These are phyloP conservation scores for Muntiacus reevesi DNA, from an alignment of 2,113 vertebrate genomes.

Conservation along the genomic window DNA sequence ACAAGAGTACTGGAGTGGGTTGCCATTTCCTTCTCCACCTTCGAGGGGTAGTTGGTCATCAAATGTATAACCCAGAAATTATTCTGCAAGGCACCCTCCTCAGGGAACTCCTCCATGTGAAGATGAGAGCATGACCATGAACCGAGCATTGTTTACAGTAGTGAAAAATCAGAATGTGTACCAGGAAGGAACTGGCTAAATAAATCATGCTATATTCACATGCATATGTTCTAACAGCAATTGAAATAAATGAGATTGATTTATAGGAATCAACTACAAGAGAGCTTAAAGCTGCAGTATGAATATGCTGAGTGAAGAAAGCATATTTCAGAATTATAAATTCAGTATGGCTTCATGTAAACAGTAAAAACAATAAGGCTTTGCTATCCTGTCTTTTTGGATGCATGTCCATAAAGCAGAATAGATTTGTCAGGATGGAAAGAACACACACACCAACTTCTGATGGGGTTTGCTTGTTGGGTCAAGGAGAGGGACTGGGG, in stretches of 20 bases:
- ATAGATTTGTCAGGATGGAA: neutral
- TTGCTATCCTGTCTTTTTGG: neutral
- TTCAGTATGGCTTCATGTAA: neutral
- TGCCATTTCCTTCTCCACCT: neutral
- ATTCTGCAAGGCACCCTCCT: neutral
- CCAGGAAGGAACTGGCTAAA: neutral
- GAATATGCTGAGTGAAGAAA: neutral
- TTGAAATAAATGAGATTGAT: neutral
- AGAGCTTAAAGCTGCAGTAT: neutral
- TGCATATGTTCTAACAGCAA: neutral
- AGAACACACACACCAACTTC: neutral
- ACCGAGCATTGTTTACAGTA: neutral
- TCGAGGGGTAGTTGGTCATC: neutral
- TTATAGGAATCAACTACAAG: neutral
- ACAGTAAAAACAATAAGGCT: neutral
- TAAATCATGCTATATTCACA: neutral
- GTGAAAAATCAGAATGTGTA: neutral
- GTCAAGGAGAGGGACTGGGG: too few relatives aligned
- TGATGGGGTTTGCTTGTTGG: neutral
- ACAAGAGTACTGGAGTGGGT: neutral
- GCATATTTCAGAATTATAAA: neutral
- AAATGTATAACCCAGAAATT: neutral
- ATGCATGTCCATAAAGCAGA: neutral
- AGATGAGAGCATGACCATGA: neutral
- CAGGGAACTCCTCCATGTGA: rapidly evolving